A percentile compares a stretch with the other conserved stretches of the same genome.
Conservation (phyloP, 2,113 vertebrate species). For the Noctilio leporinus region DNA sequence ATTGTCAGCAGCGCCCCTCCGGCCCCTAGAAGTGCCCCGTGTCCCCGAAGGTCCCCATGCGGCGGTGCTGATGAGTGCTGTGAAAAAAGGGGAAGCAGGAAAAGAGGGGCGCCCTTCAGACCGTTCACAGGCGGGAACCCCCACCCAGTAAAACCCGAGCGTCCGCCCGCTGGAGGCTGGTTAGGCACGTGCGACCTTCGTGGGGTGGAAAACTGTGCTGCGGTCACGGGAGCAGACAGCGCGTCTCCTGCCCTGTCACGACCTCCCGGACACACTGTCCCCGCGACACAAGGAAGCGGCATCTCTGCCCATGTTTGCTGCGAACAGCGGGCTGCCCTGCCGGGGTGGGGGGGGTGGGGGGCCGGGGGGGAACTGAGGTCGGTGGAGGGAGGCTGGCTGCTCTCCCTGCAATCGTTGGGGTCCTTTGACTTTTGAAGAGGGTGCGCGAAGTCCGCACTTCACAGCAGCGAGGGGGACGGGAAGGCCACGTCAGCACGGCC, state of each 20-base stretch:
- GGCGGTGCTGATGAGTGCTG: neutral
- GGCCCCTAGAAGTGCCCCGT: neutral
- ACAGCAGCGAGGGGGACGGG: neutral
- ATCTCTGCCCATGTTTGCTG: neutral
- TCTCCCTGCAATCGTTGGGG: neutral
- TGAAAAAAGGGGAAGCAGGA: neutral
- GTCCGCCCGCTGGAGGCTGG: neutral
- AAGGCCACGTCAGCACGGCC: neutral
- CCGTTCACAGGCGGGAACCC: neutral
- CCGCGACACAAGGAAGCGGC: neutral
- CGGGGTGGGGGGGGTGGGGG: neutral
- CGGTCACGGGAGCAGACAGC: neutral
- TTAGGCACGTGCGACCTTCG: neutral
- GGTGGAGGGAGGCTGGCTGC: neutral
- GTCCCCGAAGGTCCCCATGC: neutral
- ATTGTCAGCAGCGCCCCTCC: neutral
- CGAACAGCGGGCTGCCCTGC: neutral
- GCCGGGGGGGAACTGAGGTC: neutral
- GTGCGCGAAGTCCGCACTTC: neutral
- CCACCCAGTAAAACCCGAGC: neutral
- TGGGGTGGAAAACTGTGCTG: neutral
- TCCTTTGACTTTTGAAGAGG: neutral
- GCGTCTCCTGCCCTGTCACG: neutral
- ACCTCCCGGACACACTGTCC: neutral
- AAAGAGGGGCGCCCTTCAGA: neutral